These are phyloP conservation scores for Staurois parvus DNA, from an alignment of 2,797 vertebrate genomes.

Conservation along the genomic window DNA sequence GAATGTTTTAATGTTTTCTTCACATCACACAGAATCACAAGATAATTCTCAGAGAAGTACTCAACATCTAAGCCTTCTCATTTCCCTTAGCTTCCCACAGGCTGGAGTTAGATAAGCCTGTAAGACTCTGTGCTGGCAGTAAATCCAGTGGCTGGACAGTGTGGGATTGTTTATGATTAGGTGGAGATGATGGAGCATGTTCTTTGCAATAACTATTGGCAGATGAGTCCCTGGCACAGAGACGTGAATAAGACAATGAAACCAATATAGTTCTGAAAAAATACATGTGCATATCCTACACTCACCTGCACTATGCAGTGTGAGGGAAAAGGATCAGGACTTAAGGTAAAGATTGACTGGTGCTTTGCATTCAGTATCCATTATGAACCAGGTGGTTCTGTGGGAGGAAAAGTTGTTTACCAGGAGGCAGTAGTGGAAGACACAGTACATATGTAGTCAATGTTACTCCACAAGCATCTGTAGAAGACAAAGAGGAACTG, in stretches of 20 bases:
- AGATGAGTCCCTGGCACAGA: constrained; percentile 24
- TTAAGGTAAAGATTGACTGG: too few relatives aligned
- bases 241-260: background rate
- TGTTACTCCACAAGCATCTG: too few relatives aligned
- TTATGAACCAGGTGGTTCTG: too few relatives aligned
- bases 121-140: constrained; percentile 38
- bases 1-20: background rate
- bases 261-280: constrained; percentile 3
- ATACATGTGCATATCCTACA: background rate
- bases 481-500: too few relatives aligned
- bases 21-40: constrained; percentile 5
- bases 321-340: background rate
- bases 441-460: too few relatives aligned
- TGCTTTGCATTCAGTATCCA: too few relatives aligned
- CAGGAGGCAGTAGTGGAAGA: too few relatives aligned
- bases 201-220: constrained; percentile 19
- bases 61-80: constrained; percentile 40
- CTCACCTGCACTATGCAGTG: background rate
- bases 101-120: constrained; percentile 30
- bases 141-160: constrained; percentile 46
- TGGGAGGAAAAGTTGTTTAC: too few relatives aligned
- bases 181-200: constrained; percentile 40
- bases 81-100: constrained; percentile 29
- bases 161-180: constrained; percentile 47
- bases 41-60: constrained; percentile 23